Evolutionary conservation across 2,797 vertebrate species (phyloP), one percentile per base, ranked within the genome.

Genomic region (Ctenopoma multispine): DNA sequence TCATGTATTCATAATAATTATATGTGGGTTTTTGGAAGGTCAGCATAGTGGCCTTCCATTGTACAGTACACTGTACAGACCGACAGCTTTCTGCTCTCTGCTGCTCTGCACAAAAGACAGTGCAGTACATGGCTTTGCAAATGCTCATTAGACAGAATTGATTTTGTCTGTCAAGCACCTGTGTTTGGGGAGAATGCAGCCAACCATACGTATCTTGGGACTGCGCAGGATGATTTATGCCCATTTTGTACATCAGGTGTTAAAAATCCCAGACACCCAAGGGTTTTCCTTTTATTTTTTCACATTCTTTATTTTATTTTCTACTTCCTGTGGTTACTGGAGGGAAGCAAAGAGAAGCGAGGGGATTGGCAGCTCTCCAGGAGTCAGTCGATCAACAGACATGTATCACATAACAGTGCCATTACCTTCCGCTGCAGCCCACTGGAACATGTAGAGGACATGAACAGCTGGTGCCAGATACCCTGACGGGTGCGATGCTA

Each of bases 101-200:
- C 5, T 36, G 51, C 49, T 57, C 48, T 74, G 51, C 53, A 50
- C 54, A 70, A 43, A 68, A 65, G 56, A 77, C 9, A 74, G 24
- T 60, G 61, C 46, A 62, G 27, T 57, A 74, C 65, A 66, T 7
- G 15, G 61, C 72, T 77, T 69, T 74, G 73, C 74, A 69, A 77
- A 50, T 70, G 79, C 79, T 90, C 79, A 81, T 91, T 89, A 89
- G 65, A 69, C 64, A 71, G 77, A 87, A 81, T 47, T 68, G 72
- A 84, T 65, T 69, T 50, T 81, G 74, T 73, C 73, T 79, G 72
- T 83, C 79, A 78, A 75, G 70, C 81, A 82, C 63, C 73, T 82
- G 85, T 75, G 80, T 79, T 84, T 77, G 51, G 34, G 41, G 43
- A 66, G 20, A 29, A 38, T 17, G 50, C 29, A 1, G 66, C 40